Conservation (phyloP, 2,113 vertebrate genomes). For the Corythornis cristatus region DNA sequence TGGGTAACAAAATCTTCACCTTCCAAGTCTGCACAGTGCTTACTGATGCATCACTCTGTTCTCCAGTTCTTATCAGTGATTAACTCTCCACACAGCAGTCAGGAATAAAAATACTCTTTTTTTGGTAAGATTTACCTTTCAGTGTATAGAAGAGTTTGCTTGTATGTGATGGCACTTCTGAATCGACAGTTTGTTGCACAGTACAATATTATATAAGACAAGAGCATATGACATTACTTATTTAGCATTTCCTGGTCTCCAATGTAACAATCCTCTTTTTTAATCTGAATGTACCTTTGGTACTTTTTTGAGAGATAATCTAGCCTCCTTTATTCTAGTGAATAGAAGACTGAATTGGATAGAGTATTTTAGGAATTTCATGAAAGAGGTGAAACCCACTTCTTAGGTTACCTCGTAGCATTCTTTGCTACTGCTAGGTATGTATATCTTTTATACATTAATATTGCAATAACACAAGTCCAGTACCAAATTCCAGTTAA, state of each 20-base stretch:
- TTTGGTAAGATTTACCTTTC: not conserved
- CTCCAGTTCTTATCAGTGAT: not conserved
- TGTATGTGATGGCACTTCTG: not conserved
- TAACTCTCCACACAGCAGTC: not conserved
- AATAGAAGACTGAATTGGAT: not conserved
- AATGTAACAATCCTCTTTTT: not conserved
- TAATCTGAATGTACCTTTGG: not conserved
- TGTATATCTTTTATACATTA: not conserved
- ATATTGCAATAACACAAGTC: not conserved
- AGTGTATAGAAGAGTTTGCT: not conserved
- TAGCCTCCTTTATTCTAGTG: not conserved
- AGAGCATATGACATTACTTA: not conserved
- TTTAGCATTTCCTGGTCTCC: not conserved
- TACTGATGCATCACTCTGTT: not conserved
- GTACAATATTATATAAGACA: not conserved
- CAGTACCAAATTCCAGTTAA: slow-evolving; percentile 17
- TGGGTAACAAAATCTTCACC: not conserved
- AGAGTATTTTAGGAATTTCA: not conserved
- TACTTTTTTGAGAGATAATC: not conserved
- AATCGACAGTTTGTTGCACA: not conserved
- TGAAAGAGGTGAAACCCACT: not conserved
- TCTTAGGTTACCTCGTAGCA: not conserved
- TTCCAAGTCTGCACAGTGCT: not conserved
- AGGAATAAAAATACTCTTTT: not conserved
- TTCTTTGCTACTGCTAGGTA: not conserved